Evolutionary conservation across 2,888 invertebrate genomes (phyloP), one percentile per base, ranked within the genome.

Genomic region (Euplagia quadripunctaria): DNA sequence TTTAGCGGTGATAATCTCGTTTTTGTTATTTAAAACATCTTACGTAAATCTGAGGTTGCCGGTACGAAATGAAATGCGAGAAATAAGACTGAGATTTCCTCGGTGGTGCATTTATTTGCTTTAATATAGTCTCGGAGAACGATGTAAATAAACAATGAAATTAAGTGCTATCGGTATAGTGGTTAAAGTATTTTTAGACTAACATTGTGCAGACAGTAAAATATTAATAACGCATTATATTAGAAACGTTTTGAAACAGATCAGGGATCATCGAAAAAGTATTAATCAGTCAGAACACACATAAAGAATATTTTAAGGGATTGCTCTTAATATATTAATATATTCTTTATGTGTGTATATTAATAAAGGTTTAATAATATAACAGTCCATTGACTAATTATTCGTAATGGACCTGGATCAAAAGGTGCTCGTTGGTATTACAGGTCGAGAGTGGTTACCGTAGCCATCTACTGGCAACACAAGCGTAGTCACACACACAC

Each of bases 11-110:
- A 84, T 80, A 74, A 84, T 84, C 77, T 70, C 68, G 58, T 68
- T 79, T 84, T 80, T 80, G 82, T 79, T 80, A 79, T 82, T 82
- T 76, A 84, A 82, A 82, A 80, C 72, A 68, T 75, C 77, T 78
- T 51, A 69, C 65, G 74, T 41, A 42, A 66, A 73, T 70, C 61
- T 72, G 64, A 69, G 20, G 72, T 76, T 72, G 66, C 64, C 65
- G 65, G 55, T 52, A 64, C 42, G 69, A 75, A 72, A 78, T 82
- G 71, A 68, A 80, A 63, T 63, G 66, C 66, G 46, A 51, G 68
- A 66, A 64, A 61, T 63, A 52, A 51, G 49, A 55, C 17, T 64
- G 17, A 42, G 49, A 51, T 65, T 72, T 64, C 17, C 58, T 49
- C 20, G 31, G 64, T 46, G 12, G 7, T 72, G 72, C 72, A 68